A percentile compares a stretch with the other conserved stretches of the same genome.
phyloP scores from a whole-genome alignment of 2,888 invertebrate genomes.

The Trichopoda pennipes region DNA sequence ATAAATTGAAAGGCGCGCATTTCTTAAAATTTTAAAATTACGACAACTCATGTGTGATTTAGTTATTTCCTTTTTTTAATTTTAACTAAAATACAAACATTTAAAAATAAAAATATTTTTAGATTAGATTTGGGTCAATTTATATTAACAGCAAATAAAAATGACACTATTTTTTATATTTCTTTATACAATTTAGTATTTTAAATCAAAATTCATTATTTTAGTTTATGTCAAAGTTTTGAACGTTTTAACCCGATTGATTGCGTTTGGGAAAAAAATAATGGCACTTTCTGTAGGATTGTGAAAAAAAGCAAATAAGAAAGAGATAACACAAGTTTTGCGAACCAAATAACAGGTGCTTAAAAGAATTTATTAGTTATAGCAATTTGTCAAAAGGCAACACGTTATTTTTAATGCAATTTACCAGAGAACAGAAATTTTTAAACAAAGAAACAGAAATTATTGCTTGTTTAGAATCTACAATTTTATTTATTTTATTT shows the following conservation, averaged over 20 bases:
- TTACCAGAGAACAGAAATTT: conserved; percentile 29
- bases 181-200: neutral
- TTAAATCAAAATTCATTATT: too few species aligned
- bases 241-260: neutral
- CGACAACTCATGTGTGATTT: conserved; percentile 46
- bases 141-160: neutral
- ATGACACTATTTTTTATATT: neutral
- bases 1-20: neutral
- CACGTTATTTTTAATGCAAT: conserved; percentile 59
- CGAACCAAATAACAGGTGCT: conserved; percentile 59
- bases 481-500: conserved; percentile 26
- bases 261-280: too few species aligned
- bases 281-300: too few species aligned
- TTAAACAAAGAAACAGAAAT: conserved; percentile 9
- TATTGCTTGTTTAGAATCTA: conserved; percentile 28
- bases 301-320: neutral
- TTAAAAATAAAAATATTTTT: conserved; percentile 15
- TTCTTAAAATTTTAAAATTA: conserved; percentile 36
- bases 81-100: conserved; percentile 22
- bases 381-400: conserved; percentile 60
- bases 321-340: neutral
- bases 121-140: conserved; percentile 37
- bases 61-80: conserved; percentile 16
- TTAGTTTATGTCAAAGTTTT: neutral
- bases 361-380: conserved; percentile 47